These are phyloP conservation scores for Actinia tenebrosa DNA, from an alignment of 64 coral and sea anemone genomes.

Conservation along the genomic window DNA sequence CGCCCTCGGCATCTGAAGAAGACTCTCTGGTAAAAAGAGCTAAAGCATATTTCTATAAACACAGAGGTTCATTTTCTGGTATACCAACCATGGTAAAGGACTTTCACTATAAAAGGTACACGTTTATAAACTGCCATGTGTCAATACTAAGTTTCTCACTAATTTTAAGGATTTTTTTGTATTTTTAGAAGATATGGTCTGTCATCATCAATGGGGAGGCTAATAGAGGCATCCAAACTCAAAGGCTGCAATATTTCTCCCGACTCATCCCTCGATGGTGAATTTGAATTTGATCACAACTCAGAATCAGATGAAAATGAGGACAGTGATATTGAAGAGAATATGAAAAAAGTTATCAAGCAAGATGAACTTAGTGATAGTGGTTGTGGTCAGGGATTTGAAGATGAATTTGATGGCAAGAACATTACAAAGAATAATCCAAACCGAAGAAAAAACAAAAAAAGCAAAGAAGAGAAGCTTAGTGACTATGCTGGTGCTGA, in stretches of 20 bases:
- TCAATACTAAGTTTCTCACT: neutral
- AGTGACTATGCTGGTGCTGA: constrained; percentile 87
- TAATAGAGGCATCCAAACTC: constrained; percentile 23
- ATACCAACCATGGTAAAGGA: constrained; percentile 64
- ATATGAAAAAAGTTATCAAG: constrained; percentile 75
- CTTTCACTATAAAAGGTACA: constrained; percentile 3
- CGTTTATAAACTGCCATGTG: neutral
- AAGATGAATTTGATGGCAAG: constrained; percentile 59
- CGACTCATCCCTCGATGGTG: constrained; percentile 85
- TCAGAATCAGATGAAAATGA: constrained; percentile 73
- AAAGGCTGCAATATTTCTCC: constrained; percentile 63
- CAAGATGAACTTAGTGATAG: constrained; percentile 75
- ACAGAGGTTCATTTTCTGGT: constrained; percentile 78
- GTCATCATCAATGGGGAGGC: constrained; percentile 65
- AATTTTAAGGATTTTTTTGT: neutral
- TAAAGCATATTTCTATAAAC: constrained; percentile 82
- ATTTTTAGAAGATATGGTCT: constrained; percentile 23
- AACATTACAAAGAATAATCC: constrained; percentile 5
- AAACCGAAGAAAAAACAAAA: constrained; percentile 26
- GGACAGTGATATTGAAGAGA: constrained; percentile 90
- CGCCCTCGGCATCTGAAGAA: constrained; percentile 74
- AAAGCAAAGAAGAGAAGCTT: constrained; percentile 69
- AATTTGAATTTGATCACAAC: constrained; percentile 91
- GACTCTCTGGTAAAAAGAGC: constrained; percentile 67
- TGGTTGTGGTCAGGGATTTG: constrained; percentile 74